Evolutionary conservation across 2,888 invertebrate genomes (phyloP).

Genomic region (Spodoptera littoralis): DNA sequence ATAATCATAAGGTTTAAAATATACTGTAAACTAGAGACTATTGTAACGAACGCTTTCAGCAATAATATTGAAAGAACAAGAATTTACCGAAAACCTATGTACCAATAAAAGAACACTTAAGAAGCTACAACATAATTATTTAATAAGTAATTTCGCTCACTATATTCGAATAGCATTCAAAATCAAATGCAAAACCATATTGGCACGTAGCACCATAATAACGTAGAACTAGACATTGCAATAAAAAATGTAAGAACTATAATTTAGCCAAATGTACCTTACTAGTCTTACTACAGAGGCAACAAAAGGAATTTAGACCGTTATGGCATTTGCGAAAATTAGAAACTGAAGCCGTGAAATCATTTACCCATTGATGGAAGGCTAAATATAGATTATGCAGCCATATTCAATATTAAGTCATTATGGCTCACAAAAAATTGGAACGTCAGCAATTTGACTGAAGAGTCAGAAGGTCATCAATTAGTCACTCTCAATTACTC

Average conservation of each 20-base stretch:
- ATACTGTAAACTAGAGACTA: too few species aligned
- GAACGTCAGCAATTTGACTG: too few species aligned
- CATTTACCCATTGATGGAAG: background rate
- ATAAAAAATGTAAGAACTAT: slow-evolving; percentile 15
- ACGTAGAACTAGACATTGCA: background rate
- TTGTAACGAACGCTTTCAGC: too few species aligned
- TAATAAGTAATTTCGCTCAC: too few species aligned
- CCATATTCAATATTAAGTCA: slow-evolving; percentile 26
- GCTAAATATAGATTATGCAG: slow-evolving; percentile 17
- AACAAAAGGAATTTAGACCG: slow-evolving; percentile 12
- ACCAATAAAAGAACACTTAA: too few species aligned
- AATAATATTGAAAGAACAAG: too few species aligned
- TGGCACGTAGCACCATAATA: slow-evolving; percentile 29
- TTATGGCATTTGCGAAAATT: background rate
- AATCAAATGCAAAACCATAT: background rate
- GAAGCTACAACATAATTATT: too few species aligned
- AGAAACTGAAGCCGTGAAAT: slow-evolving; percentile 23
- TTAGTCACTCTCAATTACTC: too few species aligned
- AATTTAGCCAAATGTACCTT: slow-evolving; percentile 16
- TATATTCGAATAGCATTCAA: background rate
- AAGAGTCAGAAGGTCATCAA: too few species aligned
- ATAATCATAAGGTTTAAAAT: too few species aligned
- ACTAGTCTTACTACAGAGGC: background rate
- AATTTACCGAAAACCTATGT: too few species aligned
- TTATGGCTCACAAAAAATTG: background rate